Percentiles rank a stretch among this genome's conserved stretches.
phyloP scores from a whole-genome alignment of 2,888 invertebrate species.

The Ctenicera cuprea region DNA sequence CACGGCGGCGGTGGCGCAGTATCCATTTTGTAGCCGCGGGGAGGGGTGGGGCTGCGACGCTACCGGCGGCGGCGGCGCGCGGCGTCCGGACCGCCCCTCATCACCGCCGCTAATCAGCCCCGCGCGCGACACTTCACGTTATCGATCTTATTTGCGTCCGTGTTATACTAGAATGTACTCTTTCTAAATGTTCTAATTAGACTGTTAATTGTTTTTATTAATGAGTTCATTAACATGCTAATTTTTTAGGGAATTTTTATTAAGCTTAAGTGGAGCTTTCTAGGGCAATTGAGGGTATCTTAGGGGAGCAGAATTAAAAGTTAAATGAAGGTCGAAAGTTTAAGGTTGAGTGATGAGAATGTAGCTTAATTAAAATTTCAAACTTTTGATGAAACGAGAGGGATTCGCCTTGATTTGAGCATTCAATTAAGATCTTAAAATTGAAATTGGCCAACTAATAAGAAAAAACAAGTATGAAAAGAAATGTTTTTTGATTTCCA shows the following conservation, averaged over 20 bases:
- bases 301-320: no score
- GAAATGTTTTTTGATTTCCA: no score
- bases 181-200: conserved; percentile 46
- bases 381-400: no score
- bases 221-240: conserved; percentile 37
- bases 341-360: no score
- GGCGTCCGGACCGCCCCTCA: conserved; percentile 65
- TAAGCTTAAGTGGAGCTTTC: no score
- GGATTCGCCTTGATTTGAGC: no score
- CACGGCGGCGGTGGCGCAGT: conserved; percentile 64
- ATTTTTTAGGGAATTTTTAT: not conserved
- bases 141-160: conserved; percentile 67
- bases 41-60: conserved; percentile 56
- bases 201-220: conserved; percentile 39
- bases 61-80: conserved; percentile 65
- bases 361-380: no score
- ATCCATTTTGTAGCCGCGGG: conserved; percentile 59
- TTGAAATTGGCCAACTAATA: no score
- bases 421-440: no score
- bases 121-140: conserved; percentile 68
- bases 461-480: no score
- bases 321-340: no score
- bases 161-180: conserved; percentile 45
- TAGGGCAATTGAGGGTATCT: no score
- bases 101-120: conserved; percentile 68